Percentiles rank a stretch among this genome's conserved stretches.
Evolutionary conservation across 2,797 vertebrate species (phyloP).

Genomic region (Vespertilio murinus): DNA sequence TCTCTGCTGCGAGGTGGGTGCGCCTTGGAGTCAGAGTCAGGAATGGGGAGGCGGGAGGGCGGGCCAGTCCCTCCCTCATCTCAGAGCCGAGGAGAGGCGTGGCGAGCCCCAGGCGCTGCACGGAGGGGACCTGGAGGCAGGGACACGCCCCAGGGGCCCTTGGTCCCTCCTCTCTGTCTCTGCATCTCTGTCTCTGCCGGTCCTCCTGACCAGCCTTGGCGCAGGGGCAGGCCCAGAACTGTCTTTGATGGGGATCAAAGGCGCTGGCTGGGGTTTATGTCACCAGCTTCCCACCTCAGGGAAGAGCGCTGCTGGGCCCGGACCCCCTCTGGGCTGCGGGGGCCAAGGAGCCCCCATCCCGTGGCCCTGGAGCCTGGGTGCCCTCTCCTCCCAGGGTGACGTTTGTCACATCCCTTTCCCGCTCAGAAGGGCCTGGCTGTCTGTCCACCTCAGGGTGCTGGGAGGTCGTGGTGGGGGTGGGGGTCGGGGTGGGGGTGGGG

Average conservation of each 20-base stretch:
- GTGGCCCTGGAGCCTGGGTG: background rate
- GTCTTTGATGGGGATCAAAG: background rate
- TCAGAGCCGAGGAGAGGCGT: background rate
- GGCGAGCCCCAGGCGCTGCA: background rate
- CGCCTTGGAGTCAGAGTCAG: background rate
- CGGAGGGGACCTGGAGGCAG: background rate
- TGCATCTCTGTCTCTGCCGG: background rate
- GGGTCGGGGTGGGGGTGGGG: background rate
- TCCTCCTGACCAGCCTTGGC: background rate
- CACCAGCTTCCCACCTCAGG: rapidly evolving
- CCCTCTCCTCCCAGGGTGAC: rapidly evolving
- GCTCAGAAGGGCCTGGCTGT: background rate
- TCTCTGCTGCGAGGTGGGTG: background rate
- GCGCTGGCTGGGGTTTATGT: rapidly evolving
- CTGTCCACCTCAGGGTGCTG: rapidly evolving
- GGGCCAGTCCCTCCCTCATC: background rate
- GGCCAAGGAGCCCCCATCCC: background rate
- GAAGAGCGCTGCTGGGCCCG: background rate
- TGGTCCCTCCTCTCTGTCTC: too few relatives aligned
- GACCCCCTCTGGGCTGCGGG: background rate
- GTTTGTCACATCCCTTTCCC: too few relatives aligned
- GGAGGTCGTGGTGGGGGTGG: background rate
- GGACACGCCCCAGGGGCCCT: background rate
- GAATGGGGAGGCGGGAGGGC: too few relatives aligned
- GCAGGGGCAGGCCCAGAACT: background rate